Evolutionary conservation across 2,888 invertebrate genomes (phyloP), one percentile per base, ranked within the genome.

Genomic region (Tetramorium bicarinatum): DNA sequence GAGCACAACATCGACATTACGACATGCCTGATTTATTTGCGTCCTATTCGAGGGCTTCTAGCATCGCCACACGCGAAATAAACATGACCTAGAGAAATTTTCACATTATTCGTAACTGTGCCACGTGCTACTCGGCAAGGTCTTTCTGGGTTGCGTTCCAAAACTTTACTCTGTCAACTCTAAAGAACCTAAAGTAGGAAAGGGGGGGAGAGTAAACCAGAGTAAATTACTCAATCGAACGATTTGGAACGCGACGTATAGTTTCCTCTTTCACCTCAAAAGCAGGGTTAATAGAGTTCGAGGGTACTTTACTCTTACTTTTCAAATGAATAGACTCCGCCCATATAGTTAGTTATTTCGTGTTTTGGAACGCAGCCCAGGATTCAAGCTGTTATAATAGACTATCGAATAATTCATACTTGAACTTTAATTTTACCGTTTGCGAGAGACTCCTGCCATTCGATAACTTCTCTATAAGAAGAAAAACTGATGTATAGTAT

Each of bases 51-150:
- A 69, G 44, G 54, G 44, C 18, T 25, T 49, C 21, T 47, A 21
- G 18, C 34, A 21, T 66, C 41, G 25, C 3, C 41, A 25, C 76
- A 34, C 4, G 29, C 29, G 44, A 56, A 34, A 79, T 79, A 79
- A 79, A 79, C 54, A 44, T 7, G 77, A 34, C 9, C n/a, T 6
- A 44, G 29, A 69, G 0, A 25, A 21, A 69, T 77, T 77, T 77
- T 52, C 34, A 15, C 21, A 47, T 49, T 34, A 75, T 47, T 75
- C 25, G 18, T 18, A 52, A 38, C 21, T 49, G n/a, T n/a, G 49
- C 38, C 66, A 76, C 41, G 67, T 67, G 52, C 3, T 76, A 15
- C 47, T 47, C 47, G 47, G 15, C 47, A 47, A 47, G 47, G 47
- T 47, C 15, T 47, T 47, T 47, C 47, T 44, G 11, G 29, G 29